Base-by-base conservation (phyloP, 92 coral and sea anemone species). In the Palythoa heliodiscus region DNA sequence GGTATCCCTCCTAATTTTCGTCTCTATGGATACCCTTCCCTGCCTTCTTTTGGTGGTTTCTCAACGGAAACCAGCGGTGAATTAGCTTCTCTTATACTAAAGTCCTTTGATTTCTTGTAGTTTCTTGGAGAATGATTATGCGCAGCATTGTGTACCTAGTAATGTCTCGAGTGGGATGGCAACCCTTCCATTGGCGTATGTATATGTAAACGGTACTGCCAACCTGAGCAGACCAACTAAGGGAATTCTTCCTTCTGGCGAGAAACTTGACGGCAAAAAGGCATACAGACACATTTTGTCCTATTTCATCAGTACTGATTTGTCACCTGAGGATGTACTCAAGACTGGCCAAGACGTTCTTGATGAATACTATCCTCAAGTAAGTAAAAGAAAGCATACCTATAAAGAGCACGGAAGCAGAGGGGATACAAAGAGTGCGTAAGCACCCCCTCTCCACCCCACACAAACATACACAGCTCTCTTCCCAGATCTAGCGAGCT, bases 101-200 rank as follows among this genome's bases (percentile, higher is more conserved):
- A 17, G 40, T 24, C 5, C 6, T 69, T 69, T 24, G 2, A 14
- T n/a, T 20, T 66, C 29, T 69, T 83, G 50, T 84, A 96, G 99
- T 0, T 96, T 90, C 83, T 86, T 96, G 53, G 97, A 89, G 77
- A 77, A 72, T 9, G 99, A 94, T 20, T 87, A 96, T 74, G 79
- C 91, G 66, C 77, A 86, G 67, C 93, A 96, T 82, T 96, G 99
- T 52, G 98, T 94, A 66, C 97, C 99, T 11, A 95, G 98, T 72
- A 91, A 88, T 55, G 79, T 94, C 24, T 96, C 99, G 52, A 96
- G 99, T 86, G 99, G 99, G 19, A 89, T 96, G 72, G 93, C 91
- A 17, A 87, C 77, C 63, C 87, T 95, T 38, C 99, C 99, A 7
- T 83, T 96, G 53, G 67, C 87, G 22, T 78, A 88, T 83, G 92